Percentiles rank a stretch among this genome's conserved stretches.
phyloP scores from a whole-genome alignment of 2,888 invertebrate species.

The Zygogramma bicolorata region DNA sequence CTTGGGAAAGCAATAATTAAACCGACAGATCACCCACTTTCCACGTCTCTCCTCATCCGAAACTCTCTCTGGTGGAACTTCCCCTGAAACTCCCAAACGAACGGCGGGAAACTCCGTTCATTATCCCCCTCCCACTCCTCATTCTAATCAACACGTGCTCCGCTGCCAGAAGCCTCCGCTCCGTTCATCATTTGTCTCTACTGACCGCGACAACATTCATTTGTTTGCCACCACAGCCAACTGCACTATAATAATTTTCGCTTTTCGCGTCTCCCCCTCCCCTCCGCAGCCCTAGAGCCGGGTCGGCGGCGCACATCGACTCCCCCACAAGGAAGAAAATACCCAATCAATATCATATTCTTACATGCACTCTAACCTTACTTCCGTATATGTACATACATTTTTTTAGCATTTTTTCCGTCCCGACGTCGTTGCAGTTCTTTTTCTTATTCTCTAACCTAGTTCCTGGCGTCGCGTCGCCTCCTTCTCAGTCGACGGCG shows the following conservation, averaged over 20 bases:
- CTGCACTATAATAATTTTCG: constrained; percentile 47
- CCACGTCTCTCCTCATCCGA: background rate
- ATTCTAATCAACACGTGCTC: constrained; percentile 48
- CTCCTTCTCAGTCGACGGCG: constrained; percentile 63
- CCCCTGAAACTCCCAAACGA: background rate
- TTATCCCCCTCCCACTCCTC: constrained; percentile 32
- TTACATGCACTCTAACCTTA: constrained; percentile 66
- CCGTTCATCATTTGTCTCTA: constrained; percentile 46
- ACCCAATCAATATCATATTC: constrained; percentile 67
- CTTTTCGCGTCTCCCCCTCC: too few species aligned
- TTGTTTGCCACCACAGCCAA: constrained; percentile 49
- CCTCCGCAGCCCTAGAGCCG: constrained; percentile 38
- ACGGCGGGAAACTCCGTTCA: constrained; percentile 37
- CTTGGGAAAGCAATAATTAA: too few species aligned
- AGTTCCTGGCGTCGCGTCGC: constrained; percentile 65
- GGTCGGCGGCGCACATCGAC: constrained; percentile 49
- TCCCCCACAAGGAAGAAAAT: constrained; percentile 61
- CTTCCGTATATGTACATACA: constrained; percentile 68
- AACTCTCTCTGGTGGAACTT: background rate
- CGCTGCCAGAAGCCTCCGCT: constrained; percentile 15
- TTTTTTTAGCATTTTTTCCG: constrained; percentile 64
- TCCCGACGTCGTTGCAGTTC: constrained; percentile 56
- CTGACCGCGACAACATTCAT: constrained; percentile 52
- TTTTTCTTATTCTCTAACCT: constrained; percentile 67
- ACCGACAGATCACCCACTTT: too few species aligned